phyloP scores from a whole-genome alignment of 2,888 invertebrate species.

The Drosophila prostipennis region DNA sequence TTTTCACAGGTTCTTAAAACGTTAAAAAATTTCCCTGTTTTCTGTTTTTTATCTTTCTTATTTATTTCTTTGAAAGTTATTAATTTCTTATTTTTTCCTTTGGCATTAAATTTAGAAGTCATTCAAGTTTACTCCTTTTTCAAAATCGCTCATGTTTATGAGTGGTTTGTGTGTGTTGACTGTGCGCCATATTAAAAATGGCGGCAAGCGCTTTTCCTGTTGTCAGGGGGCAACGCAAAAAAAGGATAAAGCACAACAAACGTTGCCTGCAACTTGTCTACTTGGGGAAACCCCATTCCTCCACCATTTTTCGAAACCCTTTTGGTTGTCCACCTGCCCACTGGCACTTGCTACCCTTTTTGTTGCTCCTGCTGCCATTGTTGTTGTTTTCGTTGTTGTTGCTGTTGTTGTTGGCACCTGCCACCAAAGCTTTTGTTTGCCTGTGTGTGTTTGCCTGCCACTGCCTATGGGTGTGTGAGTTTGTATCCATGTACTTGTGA shows the following conservation, averaged over 20 bases:
- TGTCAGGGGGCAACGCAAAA: slow-evolving; percentile 37
- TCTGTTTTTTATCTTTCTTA: too few relatives aligned
- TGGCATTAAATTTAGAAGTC: background rate
- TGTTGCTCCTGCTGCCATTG: slow-evolving; percentile 22
- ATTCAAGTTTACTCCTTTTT: background rate
- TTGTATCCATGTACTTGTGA: slow-evolving; percentile 31
- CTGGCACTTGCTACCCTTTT: slow-evolving; percentile 57
- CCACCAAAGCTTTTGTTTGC: slow-evolving; percentile 51
- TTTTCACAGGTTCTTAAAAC: too few relatives aligned
- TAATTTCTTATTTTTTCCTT: too few relatives aligned
- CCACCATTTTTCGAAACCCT: slow-evolving; percentile 16
- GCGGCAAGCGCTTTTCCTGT: slow-evolving; percentile 64
- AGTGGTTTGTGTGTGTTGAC: slow-evolving; percentile 40
- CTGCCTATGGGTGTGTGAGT: slow-evolving; percentile 8
- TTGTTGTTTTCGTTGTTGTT: slow-evolving; percentile 18
- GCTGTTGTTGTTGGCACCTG: slow-evolving; percentile 60
- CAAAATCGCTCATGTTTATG: background rate
- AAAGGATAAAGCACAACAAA: slow-evolving; percentile 55
- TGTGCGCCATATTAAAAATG: slow-evolving; percentile 80
- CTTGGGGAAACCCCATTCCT: slow-evolving; percentile 8
- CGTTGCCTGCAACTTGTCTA: slow-evolving; percentile 62
- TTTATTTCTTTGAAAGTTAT: too few relatives aligned
- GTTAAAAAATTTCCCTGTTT: too few relatives aligned
- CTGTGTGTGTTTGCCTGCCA: slow-evolving; percentile 40
- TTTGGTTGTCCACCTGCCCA: slow-evolving; percentile 35